These are phyloP conservation scores for Tinamus guttatus DNA, from an alignment of 2,113 vertebrate genomes.

Conservation along the genomic window DNA sequence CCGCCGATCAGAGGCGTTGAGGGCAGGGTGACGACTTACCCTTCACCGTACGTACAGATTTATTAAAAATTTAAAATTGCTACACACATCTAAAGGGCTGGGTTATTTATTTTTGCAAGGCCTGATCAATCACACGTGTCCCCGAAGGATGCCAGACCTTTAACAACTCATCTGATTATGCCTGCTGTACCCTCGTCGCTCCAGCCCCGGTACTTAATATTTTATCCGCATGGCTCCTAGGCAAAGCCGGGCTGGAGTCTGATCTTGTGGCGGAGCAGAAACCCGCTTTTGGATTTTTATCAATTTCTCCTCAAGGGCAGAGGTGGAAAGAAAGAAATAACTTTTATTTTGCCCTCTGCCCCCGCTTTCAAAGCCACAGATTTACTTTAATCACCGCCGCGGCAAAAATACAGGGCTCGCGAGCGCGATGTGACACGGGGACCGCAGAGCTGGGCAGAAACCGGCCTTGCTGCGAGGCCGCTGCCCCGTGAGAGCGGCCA, in stretches of 20 bases:
- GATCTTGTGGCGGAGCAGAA: slow-evolving; percentile 15
- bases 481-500: neutral
- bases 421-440: neutral
- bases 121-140: slow-evolving; percentile 76
- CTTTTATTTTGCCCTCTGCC: slow-evolving; percentile 8
- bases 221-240: slow-evolving; percentile 41
- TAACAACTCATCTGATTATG: slow-evolving; percentile 75
- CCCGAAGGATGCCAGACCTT: slow-evolving; percentile 76
- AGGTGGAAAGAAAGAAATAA: slow-evolving; percentile 28
- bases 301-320: slow-evolving; percentile 19
- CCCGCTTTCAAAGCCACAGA: slow-evolving; percentile 42
- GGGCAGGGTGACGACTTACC: slow-evolving; percentile 16
- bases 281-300: slow-evolving; percentile 16
- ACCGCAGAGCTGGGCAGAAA: neutral
- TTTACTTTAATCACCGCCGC: slow-evolving; percentile 16
- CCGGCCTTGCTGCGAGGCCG: neutral
- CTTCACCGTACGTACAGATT: slow-evolving; percentile 31
- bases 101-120: slow-evolving; percentile 73
- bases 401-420: neutral
- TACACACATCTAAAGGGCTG: slow-evolving; percentile 63
- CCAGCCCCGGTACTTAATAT: slow-evolving; percentile 55
- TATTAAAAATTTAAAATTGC: slow-evolving; percentile 79
- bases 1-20: slow-evolving; percentile 32
- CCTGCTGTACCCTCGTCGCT: slow-evolving; percentile 16
- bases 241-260: slow-evolving; percentile 15